These are phyloP conservation scores for Pandemis cinnamomeana DNA, from an alignment of 2,888 invertebrate species.

Conservation along the genomic window DNA sequence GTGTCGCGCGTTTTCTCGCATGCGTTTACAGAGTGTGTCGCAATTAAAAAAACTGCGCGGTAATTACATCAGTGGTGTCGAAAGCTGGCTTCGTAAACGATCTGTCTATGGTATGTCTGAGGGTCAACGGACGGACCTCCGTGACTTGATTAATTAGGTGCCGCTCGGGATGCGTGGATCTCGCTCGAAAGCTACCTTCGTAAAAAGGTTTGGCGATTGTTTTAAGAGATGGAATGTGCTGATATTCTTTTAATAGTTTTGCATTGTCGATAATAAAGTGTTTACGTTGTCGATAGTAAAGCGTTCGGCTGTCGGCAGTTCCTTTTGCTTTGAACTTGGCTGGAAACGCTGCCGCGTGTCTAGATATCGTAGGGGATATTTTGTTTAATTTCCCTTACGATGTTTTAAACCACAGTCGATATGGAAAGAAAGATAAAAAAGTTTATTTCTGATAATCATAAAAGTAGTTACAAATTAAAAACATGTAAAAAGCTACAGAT, in stretches of 20 bases:
- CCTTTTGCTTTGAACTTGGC: no score
- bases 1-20: conserved; percentile 44
- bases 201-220: conserved; percentile 37
- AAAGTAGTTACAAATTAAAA: no score
- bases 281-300: no score
- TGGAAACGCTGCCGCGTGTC: no score
- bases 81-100: conserved; percentile 48
- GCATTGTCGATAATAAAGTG: not conserved
- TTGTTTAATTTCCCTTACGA: no score
- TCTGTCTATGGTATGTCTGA: conserved; percentile 50
- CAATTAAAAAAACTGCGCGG: conserved; percentile 59
- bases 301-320: no score
- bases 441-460: no score
- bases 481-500: no score
- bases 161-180: conserved; percentile 27
- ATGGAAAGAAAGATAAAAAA: no score
- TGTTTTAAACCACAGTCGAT: no score
- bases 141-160: conserved; percentile 50
- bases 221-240: conserved; percentile 7
- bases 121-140: conserved; percentile 52
- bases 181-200: conserved; percentile 10
- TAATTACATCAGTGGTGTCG: conserved; percentile 50
- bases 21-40: conserved; percentile 57
- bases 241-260: not conserved
- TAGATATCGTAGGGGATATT: no score